Base-by-base conservation (phyloP, 2,888 invertebrate genomes). In the Drosophila tripunctata region DNA sequence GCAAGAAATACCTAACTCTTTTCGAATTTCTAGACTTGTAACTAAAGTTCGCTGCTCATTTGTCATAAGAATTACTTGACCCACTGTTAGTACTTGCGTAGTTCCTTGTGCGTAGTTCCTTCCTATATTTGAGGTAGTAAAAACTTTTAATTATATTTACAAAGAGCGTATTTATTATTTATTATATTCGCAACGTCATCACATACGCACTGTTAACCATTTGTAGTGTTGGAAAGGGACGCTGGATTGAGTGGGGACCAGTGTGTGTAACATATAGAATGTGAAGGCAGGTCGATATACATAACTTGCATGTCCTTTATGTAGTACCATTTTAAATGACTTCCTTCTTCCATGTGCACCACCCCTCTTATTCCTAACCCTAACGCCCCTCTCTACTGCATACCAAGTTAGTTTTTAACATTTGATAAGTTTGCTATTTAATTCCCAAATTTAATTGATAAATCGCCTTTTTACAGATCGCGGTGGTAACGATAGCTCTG, bases 401-500 rank as follows among this genome's bases (percentile, higher is more conserved):
- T 14, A 38, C 38, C 36, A 41, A 24, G 10, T 35, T 12, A 48
- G 22, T 17, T 24, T 1, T 27, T 10, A 27, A 27, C 27, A 27
- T 27, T 27, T 10, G 21, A 2, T 10, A 27, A 27, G 4, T 2
- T 10, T 4, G 8, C 24, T 8, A 12, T 2, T 24, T 45, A 14
- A n/a, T n/a, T 12, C 2, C 10, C n/a, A n/a, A 4, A 4, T 38
- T 38, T 6, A 38, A n/a, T 38, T 3, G 19, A 3, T 5, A 21
- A n/a, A 2, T 10, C 8, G 2, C 8, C 4, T 19, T 12, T 47
- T 17, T 61, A 47, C 75, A 91, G 91, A 91, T 87, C 90, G 90
- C 41, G 86, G 90, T 40, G 86, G 90, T 48, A 91, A 91, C 52
- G 92, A 93, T 65, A 93, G 92, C 71, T 93, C 93, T 35, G 93